Percentiles rank a stretch among this genome's conserved stretches.
Conservation (phyloP, 2,888 invertebrate species). For the Drosophila subquinaria region DNA sequence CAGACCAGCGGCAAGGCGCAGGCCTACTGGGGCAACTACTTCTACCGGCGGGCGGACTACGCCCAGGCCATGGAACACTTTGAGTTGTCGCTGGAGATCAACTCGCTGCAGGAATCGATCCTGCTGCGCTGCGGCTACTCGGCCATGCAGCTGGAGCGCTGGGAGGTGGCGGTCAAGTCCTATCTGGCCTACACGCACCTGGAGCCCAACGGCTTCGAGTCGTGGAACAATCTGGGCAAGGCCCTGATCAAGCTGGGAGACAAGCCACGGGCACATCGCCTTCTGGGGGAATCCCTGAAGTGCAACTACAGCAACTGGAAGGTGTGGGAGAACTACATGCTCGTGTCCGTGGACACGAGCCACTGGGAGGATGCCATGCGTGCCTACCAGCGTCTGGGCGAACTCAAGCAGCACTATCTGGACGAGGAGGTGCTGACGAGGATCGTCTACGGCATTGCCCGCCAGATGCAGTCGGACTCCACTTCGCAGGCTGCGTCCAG, state of each 20-base stretch:
- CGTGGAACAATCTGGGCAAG: conserved; percentile 99
- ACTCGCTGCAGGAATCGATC: conserved; percentile 93
- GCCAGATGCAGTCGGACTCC: conserved; percentile 89
- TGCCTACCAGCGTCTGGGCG: conserved; percentile 93
- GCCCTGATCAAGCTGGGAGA: conserved; percentile 95
- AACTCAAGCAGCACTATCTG: conserved; percentile 92
- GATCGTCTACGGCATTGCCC: conserved; percentile 89
- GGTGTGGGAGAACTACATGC: conserved; percentile 96
- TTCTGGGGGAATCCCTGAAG: conserved; percentile 94
- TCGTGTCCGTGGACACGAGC: conserved; percentile 94
- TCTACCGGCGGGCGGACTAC: conserved; percentile 91
- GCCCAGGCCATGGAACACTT: conserved; percentile 92
- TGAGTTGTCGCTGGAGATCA: conserved; percentile 93
- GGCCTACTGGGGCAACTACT: conserved; percentile 94
- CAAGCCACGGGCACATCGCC: conserved; percentile 93
- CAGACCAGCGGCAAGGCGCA: conserved; percentile 93
- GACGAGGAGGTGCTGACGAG: conserved; percentile 92
- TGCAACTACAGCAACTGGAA: conserved; percentile 97
- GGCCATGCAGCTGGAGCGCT: conserved; percentile 91
- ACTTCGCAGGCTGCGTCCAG: conserved; percentile 86
- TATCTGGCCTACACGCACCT: conserved; percentile 94
- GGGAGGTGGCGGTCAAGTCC: conserved; percentile 93
- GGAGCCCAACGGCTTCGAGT: conserved; percentile 96
- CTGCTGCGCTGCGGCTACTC: conserved; percentile 95
- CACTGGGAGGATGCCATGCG: conserved; percentile 94